phyloP scores from a whole-genome alignment of 2,797 vertebrate species.

The Melanotaenia parkinsoni region DNA sequence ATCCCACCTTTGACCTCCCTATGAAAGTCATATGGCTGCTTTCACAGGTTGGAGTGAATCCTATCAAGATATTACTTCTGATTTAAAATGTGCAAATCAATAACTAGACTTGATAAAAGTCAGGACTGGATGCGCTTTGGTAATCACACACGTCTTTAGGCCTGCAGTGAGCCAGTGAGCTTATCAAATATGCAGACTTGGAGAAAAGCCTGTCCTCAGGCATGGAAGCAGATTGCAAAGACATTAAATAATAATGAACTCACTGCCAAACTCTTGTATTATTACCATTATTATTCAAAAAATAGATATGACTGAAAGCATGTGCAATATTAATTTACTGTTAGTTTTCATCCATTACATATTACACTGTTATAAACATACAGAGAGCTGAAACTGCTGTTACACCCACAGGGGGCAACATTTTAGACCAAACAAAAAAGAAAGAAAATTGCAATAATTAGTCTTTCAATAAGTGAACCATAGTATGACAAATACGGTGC shows the following conservation, averaged over 20 bases:
- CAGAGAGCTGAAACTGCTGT: constrained; percentile 15
- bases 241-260: constrained; percentile 73
- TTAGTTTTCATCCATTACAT: not conserved
- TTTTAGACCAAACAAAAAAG: not conserved
- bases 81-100: constrained; percentile 1
- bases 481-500: not conserved
- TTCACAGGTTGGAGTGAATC: constrained; percentile 8
- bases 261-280: constrained; percentile 52
- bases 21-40: not conserved
- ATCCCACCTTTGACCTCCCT: constrained; percentile 2
- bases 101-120: not conserved
- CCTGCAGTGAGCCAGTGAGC: constrained; percentile 26
- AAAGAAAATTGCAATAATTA: constrained; percentile 3
- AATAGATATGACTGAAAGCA: constrained; percentile 12
- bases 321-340: constrained; percentile 1
- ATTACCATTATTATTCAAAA: constrained; percentile 14
- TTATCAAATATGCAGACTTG: constrained; percentile 32
- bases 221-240: constrained; percentile 75
- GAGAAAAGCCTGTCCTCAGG: constrained; percentile 61
- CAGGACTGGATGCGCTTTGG: constrained; percentile 24
- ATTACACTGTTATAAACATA: constrained; percentile 16
- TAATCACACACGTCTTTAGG: constrained; percentile 5
- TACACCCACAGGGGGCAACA: constrained; percentile 28
- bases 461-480: not conserved
- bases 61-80: constrained; percentile 7